Base-by-base conservation (phyloP, 1,140 invertebrate species). In the Ctenoplectra terminalis region DNA sequence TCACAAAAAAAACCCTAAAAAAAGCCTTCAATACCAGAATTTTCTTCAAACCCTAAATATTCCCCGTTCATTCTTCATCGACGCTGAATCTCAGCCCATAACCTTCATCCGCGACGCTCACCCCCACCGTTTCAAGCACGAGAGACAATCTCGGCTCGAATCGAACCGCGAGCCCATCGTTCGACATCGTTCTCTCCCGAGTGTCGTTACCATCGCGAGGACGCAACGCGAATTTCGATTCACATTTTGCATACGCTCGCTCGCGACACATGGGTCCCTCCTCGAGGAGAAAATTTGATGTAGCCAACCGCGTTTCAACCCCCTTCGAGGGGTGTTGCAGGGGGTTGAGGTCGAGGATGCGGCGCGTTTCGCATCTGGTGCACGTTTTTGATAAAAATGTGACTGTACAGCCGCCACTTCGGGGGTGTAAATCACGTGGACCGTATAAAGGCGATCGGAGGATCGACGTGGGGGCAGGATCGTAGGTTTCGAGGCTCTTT, bases 141-240 rank as follows among this genome's bases (percentile, higher is more conserved):
- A 26, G 13, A 52, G 73, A 77, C 74, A 77, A 77, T 79, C 66
- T 72, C 67, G 56, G 37, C 29, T 40, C 20, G 37, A 70, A 63
- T 63, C 77, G 77, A 63, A 73, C 43, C 66, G 17, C 76, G 46
- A 15, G 17, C 67, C 20, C 34, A 37, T 64, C 58, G 77, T 52
- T 73, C 48, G 29, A 34, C 31, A 46, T 63, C n/a, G 34, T 80
- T 72, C 29, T 50, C 77, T 80, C 77, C 26, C 4, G 77, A 80
- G 77, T 80, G 69, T 72, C 77, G 77, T 80, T 73, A 63, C 69
- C 40, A 11, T 34, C 56, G 17, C 31, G 67, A 58, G 43, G 40
- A 73, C 77, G 77, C 58, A 43, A 52, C 70, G 58, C 67, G 77
- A 80, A 80, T 80, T 34, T 69, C 77, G 77, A 80, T 73, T 63